These are phyloP conservation scores for Campylorhamphus procurvoides DNA, from an alignment of 2,113 vertebrate species.

Conservation along the genomic window DNA sequence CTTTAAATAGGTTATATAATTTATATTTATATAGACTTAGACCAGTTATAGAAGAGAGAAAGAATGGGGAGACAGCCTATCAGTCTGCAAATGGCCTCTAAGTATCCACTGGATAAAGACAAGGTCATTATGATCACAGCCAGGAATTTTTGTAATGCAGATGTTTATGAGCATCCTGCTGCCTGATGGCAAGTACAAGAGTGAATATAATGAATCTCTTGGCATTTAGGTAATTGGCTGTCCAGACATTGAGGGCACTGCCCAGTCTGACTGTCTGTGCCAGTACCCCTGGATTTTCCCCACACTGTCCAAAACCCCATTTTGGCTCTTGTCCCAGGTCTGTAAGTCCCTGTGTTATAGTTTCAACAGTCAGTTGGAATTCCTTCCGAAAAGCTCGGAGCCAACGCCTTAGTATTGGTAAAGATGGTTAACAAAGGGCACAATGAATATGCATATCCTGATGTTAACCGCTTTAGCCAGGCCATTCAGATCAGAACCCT, in stretches of 20 bases:
- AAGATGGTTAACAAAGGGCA: too few relatives aligned
- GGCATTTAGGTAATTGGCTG: neutral
- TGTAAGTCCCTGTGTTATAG: neutral
- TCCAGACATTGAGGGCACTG: neutral
- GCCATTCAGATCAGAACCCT: neutral
- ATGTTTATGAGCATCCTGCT: neutral
- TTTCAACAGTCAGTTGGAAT: too few relatives aligned
- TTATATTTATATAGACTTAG: neutral
- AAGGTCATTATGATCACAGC: neutral
- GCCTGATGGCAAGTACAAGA: neutral
- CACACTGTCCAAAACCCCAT: too few relatives aligned
- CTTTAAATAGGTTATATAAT: neutral
- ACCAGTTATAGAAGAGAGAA: neutral
- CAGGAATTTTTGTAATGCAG: neutral
- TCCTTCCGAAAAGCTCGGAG: too few relatives aligned
- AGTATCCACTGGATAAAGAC: neutral
- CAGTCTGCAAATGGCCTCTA: neutral
- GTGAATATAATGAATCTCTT: neutral
- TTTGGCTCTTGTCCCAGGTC: neutral
- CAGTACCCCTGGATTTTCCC: fast-evolving
- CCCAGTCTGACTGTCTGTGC: too few relatives aligned
- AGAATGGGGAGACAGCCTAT: neutral
- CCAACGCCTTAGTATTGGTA: too few relatives aligned
- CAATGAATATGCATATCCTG: too few relatives aligned
- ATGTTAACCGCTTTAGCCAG: too few relatives aligned